These are phyloP conservation scores for Molossus molossus DNA, from an alignment of 2,797 vertebrate species.

Conservation along the genomic window DNA sequence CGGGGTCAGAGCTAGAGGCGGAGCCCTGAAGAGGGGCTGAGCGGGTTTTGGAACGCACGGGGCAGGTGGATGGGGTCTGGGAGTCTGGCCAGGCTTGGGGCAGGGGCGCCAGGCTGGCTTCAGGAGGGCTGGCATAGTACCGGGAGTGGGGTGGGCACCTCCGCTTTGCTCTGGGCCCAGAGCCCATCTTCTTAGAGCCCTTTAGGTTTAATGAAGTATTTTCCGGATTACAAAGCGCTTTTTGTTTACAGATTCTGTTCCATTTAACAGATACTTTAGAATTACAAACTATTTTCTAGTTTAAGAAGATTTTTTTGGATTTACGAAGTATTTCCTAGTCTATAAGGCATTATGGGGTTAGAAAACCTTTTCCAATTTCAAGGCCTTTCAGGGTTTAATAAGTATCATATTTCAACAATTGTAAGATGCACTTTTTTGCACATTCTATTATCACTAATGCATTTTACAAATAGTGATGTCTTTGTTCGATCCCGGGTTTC, in stretches of 20 bases:
- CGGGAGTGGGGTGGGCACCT: background rate
- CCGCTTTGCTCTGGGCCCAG: background rate
- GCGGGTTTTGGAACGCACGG: background rate
- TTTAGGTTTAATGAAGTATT: background rate
- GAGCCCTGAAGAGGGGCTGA: background rate
- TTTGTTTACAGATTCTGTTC: background rate
- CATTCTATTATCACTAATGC: background rate
- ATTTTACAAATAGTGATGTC: background rate
- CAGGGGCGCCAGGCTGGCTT: background rate
- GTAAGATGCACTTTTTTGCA: background rate
- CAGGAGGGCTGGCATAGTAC: background rate
- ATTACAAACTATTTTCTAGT: background rate
- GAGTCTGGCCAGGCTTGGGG: background rate
- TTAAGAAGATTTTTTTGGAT: background rate
- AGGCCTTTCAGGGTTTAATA: background rate
- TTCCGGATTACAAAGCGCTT: background rate
- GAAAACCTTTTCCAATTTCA: background rate
- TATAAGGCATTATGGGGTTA: background rate
- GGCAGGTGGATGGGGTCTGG: rapidly evolving
- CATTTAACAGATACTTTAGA: background rate
- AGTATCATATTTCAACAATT: background rate
- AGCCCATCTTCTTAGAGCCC: too few relatives aligned
- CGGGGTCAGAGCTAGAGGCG: rapidly evolving
- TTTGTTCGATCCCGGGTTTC: background rate
- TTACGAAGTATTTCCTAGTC: background rate